Base-by-base conservation (phyloP, 2,797 vertebrate species). In the Anomalospiza imberbis region DNA sequence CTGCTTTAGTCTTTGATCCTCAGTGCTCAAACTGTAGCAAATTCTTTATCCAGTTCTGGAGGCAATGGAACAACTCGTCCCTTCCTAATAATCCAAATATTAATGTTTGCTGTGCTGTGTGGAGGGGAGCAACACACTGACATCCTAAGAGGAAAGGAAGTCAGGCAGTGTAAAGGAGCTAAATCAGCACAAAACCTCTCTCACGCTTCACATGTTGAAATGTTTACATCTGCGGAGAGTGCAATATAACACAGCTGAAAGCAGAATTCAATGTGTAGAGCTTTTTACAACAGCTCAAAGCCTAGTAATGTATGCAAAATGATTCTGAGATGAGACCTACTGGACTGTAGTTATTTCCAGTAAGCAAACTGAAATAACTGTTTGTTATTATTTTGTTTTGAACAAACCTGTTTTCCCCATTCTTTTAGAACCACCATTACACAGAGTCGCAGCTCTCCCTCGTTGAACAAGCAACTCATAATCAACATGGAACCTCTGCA, bases 401-500 rank as follows among this genome's bases (percentile, higher is more conserved):
- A 40, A 40, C 38, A 40, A 40, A 4, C 19, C 38, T 79, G 53
- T 61, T 65, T 91, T 84, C 4, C n/a, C 25, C 25, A 7, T 97
- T 70, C 88, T 97, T 97, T 92, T 95, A 99, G 99, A 98, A 98
- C 98, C 83, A 98, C 97, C 95, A 98, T 99, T 96, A 98, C 98
- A 34, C 99, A 99, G 95, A 99, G 99, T 96, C 98, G 98, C 94
- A 99, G 99, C 91, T 99, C 98, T 88, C 98, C 98, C 95, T 99
- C 99, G 15, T 97, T 99, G 97, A 99, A 99, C 97, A 99, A 99
- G 96, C 99, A 99, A 88, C 98, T 99, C 94, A 99, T 99, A 96
- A 99, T 99, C 97, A 99, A 99, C 97, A 99, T 99, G 99, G 99
- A 99, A 84, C 99, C 99, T 32, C 96, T 99, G 91, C 98, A 99